Evolutionary conservation across 2,888 invertebrate genomes (phyloP).

Genomic region (Eristalis tenax): DNA sequence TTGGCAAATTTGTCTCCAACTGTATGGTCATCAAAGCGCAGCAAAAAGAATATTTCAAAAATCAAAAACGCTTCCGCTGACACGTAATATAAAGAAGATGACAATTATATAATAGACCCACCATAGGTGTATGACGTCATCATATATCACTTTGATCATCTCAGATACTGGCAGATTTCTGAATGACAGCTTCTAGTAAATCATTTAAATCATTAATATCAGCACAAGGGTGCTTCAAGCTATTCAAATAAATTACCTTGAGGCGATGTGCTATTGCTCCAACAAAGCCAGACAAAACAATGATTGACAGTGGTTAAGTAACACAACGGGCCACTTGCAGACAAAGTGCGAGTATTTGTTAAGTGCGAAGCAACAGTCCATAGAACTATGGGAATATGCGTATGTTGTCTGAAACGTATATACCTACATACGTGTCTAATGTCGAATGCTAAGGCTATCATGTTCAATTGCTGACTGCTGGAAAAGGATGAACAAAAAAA

Average conservation of each 20-base stretch:
- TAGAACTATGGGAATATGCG: not conserved
- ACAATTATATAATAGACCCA: not conserved
- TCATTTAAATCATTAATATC: not conserved
- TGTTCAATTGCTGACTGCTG: not conserved
- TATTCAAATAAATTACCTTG: not conserved
- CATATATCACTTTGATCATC: not conserved
- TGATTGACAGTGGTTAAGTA: not conserved
- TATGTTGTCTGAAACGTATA: not conserved
- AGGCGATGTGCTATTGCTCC: not conserved
- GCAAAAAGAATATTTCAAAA: too few species aligned
- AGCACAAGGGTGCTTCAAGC: not conserved
- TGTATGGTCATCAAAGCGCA: too few species aligned
- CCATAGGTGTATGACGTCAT: not conserved
- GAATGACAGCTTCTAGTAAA: not conserved
- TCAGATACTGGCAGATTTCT: not conserved
- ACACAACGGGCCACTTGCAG: not conserved
- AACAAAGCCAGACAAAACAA: not conserved
- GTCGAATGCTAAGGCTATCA: not conserved
- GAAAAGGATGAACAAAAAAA: too few species aligned
- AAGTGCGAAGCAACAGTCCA: not conserved
- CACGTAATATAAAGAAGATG: too few species aligned
- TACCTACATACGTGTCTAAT: not conserved
- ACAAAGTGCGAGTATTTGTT: not conserved
- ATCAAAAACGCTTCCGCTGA: too few species aligned
- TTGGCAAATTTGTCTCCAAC: too few species aligned